These are phyloP conservation scores for Indri indri DNA, from an alignment of 2,113 vertebrate species.

Conservation along the genomic window DNA sequence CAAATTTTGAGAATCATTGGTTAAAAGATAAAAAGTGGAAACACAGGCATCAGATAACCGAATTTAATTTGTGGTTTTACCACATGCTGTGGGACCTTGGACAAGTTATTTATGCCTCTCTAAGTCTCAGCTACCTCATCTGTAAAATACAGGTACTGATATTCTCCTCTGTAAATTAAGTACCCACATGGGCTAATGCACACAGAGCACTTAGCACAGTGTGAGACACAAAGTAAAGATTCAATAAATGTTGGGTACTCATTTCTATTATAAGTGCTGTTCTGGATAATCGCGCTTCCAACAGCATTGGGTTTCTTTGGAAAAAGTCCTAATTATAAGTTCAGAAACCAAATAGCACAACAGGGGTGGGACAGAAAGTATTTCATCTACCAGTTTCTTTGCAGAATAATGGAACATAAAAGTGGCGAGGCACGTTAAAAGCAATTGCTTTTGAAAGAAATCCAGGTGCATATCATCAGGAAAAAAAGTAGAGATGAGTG, in stretches of 20 bases:
- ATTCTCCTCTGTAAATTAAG: slow-evolving; percentile 18
- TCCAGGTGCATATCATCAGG: neutral
- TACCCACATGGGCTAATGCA: neutral
- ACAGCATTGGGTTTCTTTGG: neutral
- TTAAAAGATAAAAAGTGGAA: slow-evolving; percentile 11
- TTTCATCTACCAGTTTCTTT: slow-evolving; percentile 28
- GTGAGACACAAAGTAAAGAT: neutral
- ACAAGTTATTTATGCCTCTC: neutral
- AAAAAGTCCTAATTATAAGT: slow-evolving; percentile 37
- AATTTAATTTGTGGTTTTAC: neutral
- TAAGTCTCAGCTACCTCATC: slow-evolving; percentile 6
- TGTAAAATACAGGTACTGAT: neutral
- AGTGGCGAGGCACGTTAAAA: neutral
- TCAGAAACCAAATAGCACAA: neutral
- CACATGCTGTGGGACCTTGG: neutral
- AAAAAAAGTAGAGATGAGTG: neutral
- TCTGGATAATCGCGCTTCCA: slow-evolving; percentile 9
- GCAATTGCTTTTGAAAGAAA: slow-evolving; percentile 44
- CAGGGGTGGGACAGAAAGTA: neutral
- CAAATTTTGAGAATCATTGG: neutral
- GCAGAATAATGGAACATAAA: slow-evolving; percentile 32
- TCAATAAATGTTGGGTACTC: neutral
- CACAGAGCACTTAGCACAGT: neutral
- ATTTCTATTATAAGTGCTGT: neutral
- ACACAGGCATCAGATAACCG: neutral